Evolutionary conservation across 2,888 invertebrate genomes (phyloP).

Genomic region (Andrena praecox): DNA sequence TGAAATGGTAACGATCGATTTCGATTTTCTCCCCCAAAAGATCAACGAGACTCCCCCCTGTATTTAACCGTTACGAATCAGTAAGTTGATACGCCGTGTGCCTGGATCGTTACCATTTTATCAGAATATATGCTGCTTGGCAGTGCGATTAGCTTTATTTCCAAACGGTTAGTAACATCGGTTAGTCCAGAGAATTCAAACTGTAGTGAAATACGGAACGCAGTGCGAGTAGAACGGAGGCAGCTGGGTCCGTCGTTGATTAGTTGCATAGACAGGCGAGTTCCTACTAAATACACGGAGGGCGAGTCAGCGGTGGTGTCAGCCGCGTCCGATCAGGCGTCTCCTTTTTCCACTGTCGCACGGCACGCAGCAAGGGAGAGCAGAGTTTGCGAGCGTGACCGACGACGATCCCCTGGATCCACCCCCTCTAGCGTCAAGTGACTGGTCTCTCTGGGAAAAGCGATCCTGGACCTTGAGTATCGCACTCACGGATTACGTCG

Average conservation of each 20-base stretch:
- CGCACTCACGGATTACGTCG: slow-evolving; percentile 44
- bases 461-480: slow-evolving; percentile 29
- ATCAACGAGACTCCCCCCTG: too few relatives aligned
- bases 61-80: too few relatives aligned
- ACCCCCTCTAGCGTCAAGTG: slow-evolving; percentile 25
- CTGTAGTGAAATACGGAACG: background rate
- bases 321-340: slow-evolving; percentile 56
- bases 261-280: slow-evolving; percentile 58
- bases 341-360: slow-evolving; percentile 59
- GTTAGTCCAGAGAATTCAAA: slow-evolving; percentile 43
- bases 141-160: slow-evolving; percentile 29
- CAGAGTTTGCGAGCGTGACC: slow-evolving; percentile 20
- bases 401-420: slow-evolving; percentile 34
- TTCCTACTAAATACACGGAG: slow-evolving; percentile 68
- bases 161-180: slow-evolving; percentile 54
- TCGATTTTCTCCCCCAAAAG: background rate
- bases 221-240: slow-evolving; percentile 22
- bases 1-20: slow-evolving; percentile 21
- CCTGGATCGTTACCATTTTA: slow-evolving; percentile 25
- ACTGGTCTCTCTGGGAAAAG: background rate
- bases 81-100: too few relatives aligned
- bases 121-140: background rate
- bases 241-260: slow-evolving; percentile 47
- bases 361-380: slow-evolving; percentile 31
- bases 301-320: slow-evolving; percentile 29